A percentile compares a stretch with the other conserved stretches of the same genome.
These are phyloP conservation scores for Salticus scenicus DNA, from an alignment of 2,888 invertebrate genomes.

Conservation along the genomic window DNA sequence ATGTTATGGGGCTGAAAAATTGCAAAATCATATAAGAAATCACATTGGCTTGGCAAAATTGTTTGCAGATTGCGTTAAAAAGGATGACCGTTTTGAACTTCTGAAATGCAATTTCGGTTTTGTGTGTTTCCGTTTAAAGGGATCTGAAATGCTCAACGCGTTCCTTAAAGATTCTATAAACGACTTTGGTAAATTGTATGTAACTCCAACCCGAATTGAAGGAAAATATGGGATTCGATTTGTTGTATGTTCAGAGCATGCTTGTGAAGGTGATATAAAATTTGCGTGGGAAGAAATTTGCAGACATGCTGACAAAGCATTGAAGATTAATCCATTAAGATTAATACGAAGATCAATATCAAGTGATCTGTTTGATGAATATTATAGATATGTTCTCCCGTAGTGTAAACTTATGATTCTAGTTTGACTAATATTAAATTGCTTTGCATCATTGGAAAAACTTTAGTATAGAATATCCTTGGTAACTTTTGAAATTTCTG, in stretches of 20 bases:
- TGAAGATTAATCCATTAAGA: no score
- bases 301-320: conserved; percentile 73
- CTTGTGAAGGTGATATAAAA: conserved; percentile 85
- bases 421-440: no score
- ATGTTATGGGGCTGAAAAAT: conserved; percentile 92
- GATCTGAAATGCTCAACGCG: conserved; percentile 74
- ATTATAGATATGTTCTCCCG: no score
- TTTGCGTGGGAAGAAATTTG: conserved; percentile 77
- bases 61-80: conserved; percentile 87
- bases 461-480: no score
- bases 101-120: conserved; percentile 85
- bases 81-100: conserved; percentile 91
- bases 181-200: conserved; percentile 77
- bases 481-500: no score
- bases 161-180: background rate
- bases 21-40: conserved; percentile 90
- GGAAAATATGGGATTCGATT: conserved; percentile 94
- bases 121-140: conserved; percentile 91
- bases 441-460: no score
- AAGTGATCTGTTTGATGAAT: no score
- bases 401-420: no score
- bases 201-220: conserved; percentile 89
- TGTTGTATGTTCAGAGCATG: conserved; percentile 92
- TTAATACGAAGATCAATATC: no score
- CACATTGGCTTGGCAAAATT: conserved; percentile 90